Evolutionary conservation across 2,797 vertebrate genomes (phyloP), one percentile per base, ranked within the genome.

Genomic region (Steatocranus sp.): DNA sequence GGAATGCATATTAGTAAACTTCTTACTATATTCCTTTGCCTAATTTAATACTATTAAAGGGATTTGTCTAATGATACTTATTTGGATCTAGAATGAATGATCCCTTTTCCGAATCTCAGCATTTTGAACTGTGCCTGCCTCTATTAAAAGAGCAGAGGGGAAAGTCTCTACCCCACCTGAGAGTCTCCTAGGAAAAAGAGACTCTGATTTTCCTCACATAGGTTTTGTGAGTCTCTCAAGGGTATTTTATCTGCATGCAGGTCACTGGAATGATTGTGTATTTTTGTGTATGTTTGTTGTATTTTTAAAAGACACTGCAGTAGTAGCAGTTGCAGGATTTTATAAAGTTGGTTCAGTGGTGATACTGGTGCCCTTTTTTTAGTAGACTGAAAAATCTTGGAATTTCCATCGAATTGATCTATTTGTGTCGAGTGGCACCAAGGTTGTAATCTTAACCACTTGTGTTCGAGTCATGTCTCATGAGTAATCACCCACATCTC

Each of bases 401-500:
- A 82, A 15, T 85, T 91, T 93, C 87, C 87, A 83, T 82, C 85
- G 78, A 82, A 68, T 81, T 83, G 50, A 74, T 84, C 80, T 83
- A 87, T 53, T 86, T 53, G 41, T 66, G 88, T 86, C 20, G 12
- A 74, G 82, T 49, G 78, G 86, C 81, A 76, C 68, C 75, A 78
- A 38, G 95, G 91, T 94, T 89, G 92, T 95, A 93, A 96, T 90
- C 76, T 80, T 79, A 89, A 83, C 84, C 85, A 77, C 81, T 89
- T 91, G 87, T 25, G 82, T 88, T 89, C 74, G 85, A 85, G 91
- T 89, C 76, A 34, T 5, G 80, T 85, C 82, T 93, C 81, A 82
- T 70, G 83, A 83, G 75, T 92, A 92, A 93, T 95, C 83, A 20
- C 83, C 76, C 80, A 85, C 84, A 88, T 91, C 84, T 82, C 49